Evolutionary conservation across 2,797 vertebrate genomes (phyloP), one percentile per base, ranked within the genome.

Genomic region (Gallinago nigripennis): DNA sequence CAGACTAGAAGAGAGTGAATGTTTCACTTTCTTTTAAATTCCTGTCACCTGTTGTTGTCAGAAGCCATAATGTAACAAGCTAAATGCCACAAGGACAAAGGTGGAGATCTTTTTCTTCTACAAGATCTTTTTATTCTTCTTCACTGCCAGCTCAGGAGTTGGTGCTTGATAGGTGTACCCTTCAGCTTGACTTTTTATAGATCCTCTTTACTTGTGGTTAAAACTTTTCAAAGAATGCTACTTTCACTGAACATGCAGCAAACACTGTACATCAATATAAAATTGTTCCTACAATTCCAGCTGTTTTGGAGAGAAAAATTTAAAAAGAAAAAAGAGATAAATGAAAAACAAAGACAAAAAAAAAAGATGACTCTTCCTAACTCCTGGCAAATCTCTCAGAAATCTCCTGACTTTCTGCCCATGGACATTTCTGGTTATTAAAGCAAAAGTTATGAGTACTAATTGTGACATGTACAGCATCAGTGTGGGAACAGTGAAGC

Each of bases 291-390:
- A 66, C 18, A 8, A 16, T 17, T 57, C 41, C 13, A 50, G 20
- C 2, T 64, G 11, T 28, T 85, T 57, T 35, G 24, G 21, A 71
- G 15, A 65, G 6, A 79, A 58, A 73, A 65, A 39, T 1, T 35
- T 9, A 21, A 33, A 37, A 56, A 37, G 1, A 25, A 41, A 51
- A 35, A 13, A 13, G 25, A 39, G 37, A 39, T 39, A 41, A 41
- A 7, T 15, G 39, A 20, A 48, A 11, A 6, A 41, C 19, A 18
- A 30, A 21, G 3, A 2, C 9, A 37, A 9, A 2, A 2, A 1
- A 1, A 41, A 11, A 37, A n/a, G 33, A 33, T 12, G 0, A 4
- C 37, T 35, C 1, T 63, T 66, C 2, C 13, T 37, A 70, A 18
- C 7, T 85, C 7, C 33, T 69, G 9, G 3, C 2, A 63, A 27